These are phyloP conservation scores for Setophaga kirtlandii DNA, from an alignment of 2,113 vertebrate species.

Conservation along the genomic window DNA sequence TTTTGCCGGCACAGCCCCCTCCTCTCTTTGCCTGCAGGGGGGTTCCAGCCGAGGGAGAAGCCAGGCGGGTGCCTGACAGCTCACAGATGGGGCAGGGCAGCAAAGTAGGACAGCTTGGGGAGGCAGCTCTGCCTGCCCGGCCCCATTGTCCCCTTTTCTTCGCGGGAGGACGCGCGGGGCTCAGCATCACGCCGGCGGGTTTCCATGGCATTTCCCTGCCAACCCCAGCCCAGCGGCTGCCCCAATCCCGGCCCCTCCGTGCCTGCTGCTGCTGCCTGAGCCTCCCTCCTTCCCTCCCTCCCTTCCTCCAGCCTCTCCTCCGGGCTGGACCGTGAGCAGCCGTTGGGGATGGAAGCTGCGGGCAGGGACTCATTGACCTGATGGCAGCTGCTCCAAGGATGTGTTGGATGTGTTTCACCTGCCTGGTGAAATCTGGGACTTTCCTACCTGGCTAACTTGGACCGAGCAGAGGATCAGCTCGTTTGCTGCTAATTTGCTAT, in stretches of 20 bases:
- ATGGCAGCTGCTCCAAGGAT: background rate
- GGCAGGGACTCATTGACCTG: constrained; percentile 7
- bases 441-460: constrained; percentile 16
- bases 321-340: background rate
- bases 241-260: background rate
- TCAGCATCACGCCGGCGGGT: constrained; percentile 57
- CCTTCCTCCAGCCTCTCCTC: background rate
- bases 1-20: background rate
- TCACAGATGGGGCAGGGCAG: constrained; percentile 53
- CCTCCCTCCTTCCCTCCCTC: background rate
- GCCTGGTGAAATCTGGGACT: constrained; percentile 1
- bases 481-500: constrained; percentile 49
- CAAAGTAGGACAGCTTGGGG: constrained; percentile 65
- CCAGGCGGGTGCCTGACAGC: background rate
- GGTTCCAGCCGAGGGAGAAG: background rate
- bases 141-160: constrained; percentile 45
- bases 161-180: constrained; percentile 35
- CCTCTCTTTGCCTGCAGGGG: background rate
- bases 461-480: background rate
- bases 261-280: constrained; percentile 43
- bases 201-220: constrained; percentile 52
- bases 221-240: background rate
- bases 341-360: constrained; percentile 26
- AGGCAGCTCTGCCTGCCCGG: background rate
- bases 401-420: constrained; percentile 20